phyloP scores from a whole-genome alignment of 2,113 vertebrate genomes.

The Pomatorhinus ruficollis region DNA sequence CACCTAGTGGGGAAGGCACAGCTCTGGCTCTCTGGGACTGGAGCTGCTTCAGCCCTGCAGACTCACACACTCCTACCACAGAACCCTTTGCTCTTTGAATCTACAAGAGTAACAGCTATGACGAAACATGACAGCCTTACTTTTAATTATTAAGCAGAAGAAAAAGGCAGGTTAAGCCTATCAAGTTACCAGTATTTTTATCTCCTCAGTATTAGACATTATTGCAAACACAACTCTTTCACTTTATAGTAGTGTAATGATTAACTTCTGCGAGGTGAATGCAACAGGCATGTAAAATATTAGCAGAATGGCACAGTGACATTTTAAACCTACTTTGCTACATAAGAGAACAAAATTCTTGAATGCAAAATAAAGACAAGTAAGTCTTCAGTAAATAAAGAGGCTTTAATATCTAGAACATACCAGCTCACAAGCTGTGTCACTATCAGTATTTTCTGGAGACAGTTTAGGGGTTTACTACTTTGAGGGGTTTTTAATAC shows the following conservation, averaged over 20 bases:
- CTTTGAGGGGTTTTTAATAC: fast-evolving
- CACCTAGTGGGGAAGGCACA: conserved; percentile 20
- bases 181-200: not conserved
- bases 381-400: not conserved
- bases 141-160: not conserved
- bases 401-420: not conserved
- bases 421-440: not conserved
- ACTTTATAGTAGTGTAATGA: not conserved
- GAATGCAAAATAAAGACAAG: not conserved
- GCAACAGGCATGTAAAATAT: not conserved
- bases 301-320: not conserved
- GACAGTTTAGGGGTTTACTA: not conserved
- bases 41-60: not conserved
- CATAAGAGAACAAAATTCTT: not conserved
- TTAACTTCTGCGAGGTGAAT: not conserved
- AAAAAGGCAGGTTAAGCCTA: not conserved
- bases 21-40: fast-evolving
- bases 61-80: not conserved
- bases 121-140: not conserved
- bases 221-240: not conserved
- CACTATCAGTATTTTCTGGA: not conserved
- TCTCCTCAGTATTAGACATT: not conserved
- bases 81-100: not conserved
- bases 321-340: not conserved
- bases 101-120: not conserved